These are phyloP conservation scores for Argya squamiceps DNA, from an alignment of 2,797 vertebrate species.

Conservation along the genomic window DNA sequence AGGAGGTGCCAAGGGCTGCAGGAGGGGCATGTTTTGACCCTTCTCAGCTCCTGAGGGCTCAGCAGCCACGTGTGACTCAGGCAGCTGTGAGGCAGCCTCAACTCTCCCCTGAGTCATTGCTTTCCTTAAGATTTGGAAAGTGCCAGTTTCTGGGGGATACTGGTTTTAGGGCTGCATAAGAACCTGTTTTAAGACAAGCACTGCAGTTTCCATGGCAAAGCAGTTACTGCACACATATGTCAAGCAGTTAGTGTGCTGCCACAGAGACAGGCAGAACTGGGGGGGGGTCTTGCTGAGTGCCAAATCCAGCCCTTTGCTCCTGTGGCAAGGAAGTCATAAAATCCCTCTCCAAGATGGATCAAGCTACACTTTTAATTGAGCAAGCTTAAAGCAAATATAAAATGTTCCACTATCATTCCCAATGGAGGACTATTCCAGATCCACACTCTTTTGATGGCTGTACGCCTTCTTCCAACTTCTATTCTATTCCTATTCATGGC, in stretches of 20 bases:
- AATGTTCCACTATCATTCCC: neutral
- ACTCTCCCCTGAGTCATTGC: neutral
- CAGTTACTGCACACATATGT: neutral
- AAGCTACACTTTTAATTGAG: neutral
- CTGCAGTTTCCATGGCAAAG: neutral
- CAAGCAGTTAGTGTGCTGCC: neutral
- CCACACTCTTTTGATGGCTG: neutral
- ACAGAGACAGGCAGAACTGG: neutral
- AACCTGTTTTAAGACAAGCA: neutral
- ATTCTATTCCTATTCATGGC: neutral
- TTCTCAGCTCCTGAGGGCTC: neutral
- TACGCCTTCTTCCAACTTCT: neutral
- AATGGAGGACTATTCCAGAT: neutral
- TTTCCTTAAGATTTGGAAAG: neutral
- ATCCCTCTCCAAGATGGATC: neutral
- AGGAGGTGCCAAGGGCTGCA: neutral
- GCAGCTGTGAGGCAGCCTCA: neutral
- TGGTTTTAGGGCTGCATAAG: neutral
- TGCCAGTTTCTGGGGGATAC: neutral
- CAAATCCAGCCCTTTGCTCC: conserved; percentile 2
- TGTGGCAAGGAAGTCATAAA: conserved; percentile 5
- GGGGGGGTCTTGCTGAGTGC: neutral
- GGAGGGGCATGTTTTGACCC: fast-evolving
- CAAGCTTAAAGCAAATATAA: neutral
- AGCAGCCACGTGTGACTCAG: neutral